Conservation (phyloP, 2,113 vertebrate genomes). For the Eulemur macaco region DNA sequence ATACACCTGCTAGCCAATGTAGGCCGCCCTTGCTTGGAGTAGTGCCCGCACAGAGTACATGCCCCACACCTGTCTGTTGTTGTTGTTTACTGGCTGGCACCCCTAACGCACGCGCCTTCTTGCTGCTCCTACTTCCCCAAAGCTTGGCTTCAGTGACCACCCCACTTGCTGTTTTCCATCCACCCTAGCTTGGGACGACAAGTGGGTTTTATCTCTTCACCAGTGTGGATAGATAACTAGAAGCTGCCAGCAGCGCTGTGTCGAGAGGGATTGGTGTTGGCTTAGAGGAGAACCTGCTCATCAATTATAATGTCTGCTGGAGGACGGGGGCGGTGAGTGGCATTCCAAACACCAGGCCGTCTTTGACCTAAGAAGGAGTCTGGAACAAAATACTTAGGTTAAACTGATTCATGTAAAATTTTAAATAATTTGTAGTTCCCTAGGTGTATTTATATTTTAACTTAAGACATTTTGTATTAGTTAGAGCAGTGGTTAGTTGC, state of each 20-base stretch:
- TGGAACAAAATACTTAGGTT: neutral
- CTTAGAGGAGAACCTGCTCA: neutral
- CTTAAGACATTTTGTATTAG: neutral
- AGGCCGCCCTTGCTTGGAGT: rapidly evolving
- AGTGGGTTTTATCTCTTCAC: neutral
- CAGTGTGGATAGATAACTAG: neutral
- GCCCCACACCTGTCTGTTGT: rapidly evolving
- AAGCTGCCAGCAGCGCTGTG: neutral
- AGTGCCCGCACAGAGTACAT: neutral
- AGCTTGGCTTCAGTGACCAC: neutral
- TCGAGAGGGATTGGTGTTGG: neutral
- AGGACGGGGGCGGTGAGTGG: neutral
- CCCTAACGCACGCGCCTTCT: too few species aligned
- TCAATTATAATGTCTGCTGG: neutral
- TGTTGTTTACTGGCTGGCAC: rapidly evolving
- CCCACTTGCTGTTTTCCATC: neutral
- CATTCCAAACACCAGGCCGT: neutral
- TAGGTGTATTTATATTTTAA: neutral
- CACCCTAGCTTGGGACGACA: neutral
- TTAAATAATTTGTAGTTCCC: neutral
- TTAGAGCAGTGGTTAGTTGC: neutral
- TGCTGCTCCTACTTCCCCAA: neutral
- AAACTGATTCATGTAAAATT: neutral
- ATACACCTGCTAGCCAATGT: rapidly evolving
- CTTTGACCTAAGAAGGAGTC: neutral